Evolutionary conservation across 2,113 vertebrate species (phyloP).

Genomic region (Paramisgurnus dabryanus): DNA sequence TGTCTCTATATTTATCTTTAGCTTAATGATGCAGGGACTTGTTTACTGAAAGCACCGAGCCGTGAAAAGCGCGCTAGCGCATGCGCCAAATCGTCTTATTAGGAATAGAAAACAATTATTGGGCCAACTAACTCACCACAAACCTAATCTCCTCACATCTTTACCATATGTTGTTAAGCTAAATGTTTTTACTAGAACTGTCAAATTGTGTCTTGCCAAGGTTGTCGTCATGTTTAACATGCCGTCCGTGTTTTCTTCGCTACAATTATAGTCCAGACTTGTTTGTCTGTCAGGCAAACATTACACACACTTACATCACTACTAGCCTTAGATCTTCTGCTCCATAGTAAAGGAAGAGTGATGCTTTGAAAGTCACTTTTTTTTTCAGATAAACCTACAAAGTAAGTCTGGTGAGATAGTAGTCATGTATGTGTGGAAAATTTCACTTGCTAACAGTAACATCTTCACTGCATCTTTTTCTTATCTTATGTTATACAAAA

Average conservation of each 20-base stretch:
- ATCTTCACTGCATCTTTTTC: no score
- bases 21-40: not conserved
- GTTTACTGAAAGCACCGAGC: not conserved
- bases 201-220: conserved; percentile 29
- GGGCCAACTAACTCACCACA: not conserved
- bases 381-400: not conserved
- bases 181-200: not conserved
- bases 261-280: conserved; percentile 29
- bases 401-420: not conserved
- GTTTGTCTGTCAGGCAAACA: conserved; percentile 34
- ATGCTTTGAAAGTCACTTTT: conserved; percentile 12
- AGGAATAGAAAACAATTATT: no score
- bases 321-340: not conserved
- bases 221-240: conserved; percentile 42
- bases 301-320: conserved; percentile 39
- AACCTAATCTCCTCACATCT: no score
- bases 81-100: no score
- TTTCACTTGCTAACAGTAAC: no score
- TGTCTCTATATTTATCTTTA: not conserved
- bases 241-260: conserved; percentile 19
- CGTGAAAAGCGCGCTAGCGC: no score
- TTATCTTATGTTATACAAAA: not conserved
- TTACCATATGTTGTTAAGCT: not conserved
- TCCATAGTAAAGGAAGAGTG: conserved; percentile 17
- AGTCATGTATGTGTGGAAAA: not conserved